These are phyloP conservation scores for Ornithoptera alexandrae DNA, from an alignment of 2,888 invertebrate genomes.

Conservation along the genomic window DNA sequence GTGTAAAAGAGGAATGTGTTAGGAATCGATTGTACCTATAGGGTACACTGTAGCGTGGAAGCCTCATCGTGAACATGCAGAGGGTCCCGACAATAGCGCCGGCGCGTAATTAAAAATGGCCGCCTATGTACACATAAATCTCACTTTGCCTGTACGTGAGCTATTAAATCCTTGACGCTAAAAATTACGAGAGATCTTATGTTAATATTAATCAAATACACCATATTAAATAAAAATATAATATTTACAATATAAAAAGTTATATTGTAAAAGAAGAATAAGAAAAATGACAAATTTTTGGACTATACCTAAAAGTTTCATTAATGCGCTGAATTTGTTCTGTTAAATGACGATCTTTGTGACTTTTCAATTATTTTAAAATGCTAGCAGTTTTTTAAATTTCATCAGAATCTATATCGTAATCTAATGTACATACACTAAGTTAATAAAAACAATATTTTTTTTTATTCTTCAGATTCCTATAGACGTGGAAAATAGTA, in stretches of 20 bases:
- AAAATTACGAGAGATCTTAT: constrained; percentile 10
- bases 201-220: not conserved
- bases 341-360: not conserved
- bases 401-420: too few species aligned
- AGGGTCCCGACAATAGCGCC: constrained; percentile 56
- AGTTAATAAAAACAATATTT: too few species aligned
- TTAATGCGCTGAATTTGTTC: too few species aligned
- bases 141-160: constrained; percentile 28
- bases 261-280: not conserved
- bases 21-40: constrained; percentile 35
- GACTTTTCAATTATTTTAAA: not conserved
- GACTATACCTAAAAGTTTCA: too few species aligned
- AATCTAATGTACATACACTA: too few species aligned
- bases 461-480: too few species aligned
- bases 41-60: constrained; percentile 43
- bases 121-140: constrained; percentile 36
- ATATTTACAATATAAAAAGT: not conserved
- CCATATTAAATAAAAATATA: not conserved
- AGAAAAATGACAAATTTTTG: too few species aligned
- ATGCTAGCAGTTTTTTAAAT: too few species aligned
- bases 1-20: constrained; percentile 1
- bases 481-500: too few species aligned
- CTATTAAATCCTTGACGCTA: constrained; percentile 25
- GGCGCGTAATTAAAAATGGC: constrained; percentile 73
- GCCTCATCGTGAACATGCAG: constrained; percentile 52